Evolutionary conservation across 2,113 vertebrate species (phyloP).

Genomic region (Platichthys flesus): DNA sequence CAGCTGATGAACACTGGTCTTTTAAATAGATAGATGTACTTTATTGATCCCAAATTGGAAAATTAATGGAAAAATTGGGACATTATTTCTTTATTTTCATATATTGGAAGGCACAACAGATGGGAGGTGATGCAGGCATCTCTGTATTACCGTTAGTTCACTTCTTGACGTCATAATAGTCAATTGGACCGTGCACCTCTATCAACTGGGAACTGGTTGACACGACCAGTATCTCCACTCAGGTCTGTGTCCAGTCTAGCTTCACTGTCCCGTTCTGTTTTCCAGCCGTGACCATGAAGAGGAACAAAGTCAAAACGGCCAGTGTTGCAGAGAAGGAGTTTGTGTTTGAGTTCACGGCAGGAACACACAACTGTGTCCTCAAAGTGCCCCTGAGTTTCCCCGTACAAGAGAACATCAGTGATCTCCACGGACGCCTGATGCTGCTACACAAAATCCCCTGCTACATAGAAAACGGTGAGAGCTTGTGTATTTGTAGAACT

Average conservation of each 20-base stretch:
- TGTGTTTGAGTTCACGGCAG: conserved; percentile 88
- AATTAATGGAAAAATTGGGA: too few species aligned
- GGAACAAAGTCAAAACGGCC: conserved; percentile 82
- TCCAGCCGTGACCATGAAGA: conserved; percentile 85
- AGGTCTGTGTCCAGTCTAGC: not conserved
- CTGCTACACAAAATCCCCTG: conserved; percentile 92
- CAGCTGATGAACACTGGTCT: too few species aligned
- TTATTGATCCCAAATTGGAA: too few species aligned
- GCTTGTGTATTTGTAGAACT: too few species aligned
- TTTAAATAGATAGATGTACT: too few species aligned
- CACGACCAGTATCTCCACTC: too few species aligned
- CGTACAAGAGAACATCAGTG: conserved; percentile 87
- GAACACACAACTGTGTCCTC: conserved; percentile 85
- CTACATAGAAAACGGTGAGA: conserved; percentile 91
- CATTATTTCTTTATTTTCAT: too few species aligned
- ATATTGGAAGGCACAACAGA: not conserved
- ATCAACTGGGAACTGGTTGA: not conserved
- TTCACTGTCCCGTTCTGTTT: not conserved
- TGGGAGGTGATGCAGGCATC: not conserved
- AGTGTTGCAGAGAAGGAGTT: conserved; percentile 88
- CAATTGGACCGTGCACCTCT: not conserved
- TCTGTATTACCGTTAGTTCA: not conserved
- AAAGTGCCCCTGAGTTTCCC: conserved; percentile 92
- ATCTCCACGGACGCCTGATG: conserved; percentile 92
- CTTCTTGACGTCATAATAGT: too few species aligned